Evolutionary conservation across 2,888 invertebrate genomes (phyloP).

Genomic region (Lithodes maja): DNA sequence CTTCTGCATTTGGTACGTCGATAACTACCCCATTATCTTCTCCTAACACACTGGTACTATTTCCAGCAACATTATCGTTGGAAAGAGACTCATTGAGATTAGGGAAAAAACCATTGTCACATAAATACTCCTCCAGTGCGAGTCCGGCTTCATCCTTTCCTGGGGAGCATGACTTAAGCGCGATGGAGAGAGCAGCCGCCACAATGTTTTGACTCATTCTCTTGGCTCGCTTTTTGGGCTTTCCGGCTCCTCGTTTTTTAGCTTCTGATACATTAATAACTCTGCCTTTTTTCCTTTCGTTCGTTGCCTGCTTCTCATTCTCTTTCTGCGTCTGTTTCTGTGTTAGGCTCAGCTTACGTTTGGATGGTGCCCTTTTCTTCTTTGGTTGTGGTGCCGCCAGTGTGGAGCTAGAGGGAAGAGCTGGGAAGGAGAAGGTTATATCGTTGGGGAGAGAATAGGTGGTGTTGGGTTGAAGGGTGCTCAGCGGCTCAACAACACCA

Average conservation of each 20-base stretch:
- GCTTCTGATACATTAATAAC: background rate
- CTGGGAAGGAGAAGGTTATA: constrained; percentile 32
- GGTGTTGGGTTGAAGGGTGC: background rate
- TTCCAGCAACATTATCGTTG: background rate
- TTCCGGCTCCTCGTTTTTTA: background rate
- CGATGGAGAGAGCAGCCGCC: constrained; percentile 42
- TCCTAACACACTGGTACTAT: background rate
- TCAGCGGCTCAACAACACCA: background rate
- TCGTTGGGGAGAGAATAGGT: constrained; percentile 26
- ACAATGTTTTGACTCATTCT: constrained; percentile 24
- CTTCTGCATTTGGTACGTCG: no score
- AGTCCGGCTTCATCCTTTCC: constrained; percentile 20
- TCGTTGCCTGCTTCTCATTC: background rate
- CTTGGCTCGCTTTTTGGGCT: background rate
- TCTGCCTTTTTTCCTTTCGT: background rate
- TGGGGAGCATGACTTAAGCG: constrained; percentile 39
- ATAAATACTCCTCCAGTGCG: background rate
- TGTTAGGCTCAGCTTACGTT: background rate
- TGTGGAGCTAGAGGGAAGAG: background rate
- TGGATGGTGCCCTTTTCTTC: background rate
- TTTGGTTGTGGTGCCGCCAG: background rate
- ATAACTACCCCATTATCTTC: background rate
- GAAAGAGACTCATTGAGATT: background rate
- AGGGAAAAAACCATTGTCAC: background rate
- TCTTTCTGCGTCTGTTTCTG: no score